A percentile compares a stretch with the other conserved stretches of the same genome.
phyloP scores from a whole-genome alignment of 2,797 vertebrate species.

The Hoplostethus atlanticus region DNA sequence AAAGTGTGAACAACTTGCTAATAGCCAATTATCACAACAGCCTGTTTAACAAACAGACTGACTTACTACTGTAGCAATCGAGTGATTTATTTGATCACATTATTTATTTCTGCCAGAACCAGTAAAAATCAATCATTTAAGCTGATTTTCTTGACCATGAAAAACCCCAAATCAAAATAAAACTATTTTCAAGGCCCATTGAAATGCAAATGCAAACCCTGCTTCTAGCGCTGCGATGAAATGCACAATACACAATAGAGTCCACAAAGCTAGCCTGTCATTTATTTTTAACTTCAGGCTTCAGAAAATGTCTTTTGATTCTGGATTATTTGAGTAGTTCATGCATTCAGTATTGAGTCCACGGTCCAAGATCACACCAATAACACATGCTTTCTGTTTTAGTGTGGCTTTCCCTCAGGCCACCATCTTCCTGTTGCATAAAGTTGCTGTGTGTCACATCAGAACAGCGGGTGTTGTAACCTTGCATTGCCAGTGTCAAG shows the following conservation, averaged over 20 bases:
- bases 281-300: too few relatives aligned
- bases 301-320: too few relatives aligned
- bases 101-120: too few relatives aligned
- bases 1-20: conserved; percentile 14
- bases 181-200: background rate
- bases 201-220: background rate
- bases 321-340: too few relatives aligned
- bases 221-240: background rate
- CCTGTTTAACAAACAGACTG: background rate
- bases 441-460: background rate
- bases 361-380: too few relatives aligned
- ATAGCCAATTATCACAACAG: conserved; percentile 20
- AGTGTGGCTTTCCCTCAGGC: background rate
- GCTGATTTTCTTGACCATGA: too few relatives aligned
- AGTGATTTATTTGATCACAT: too few relatives aligned
- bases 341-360: too few relatives aligned
- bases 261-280: too few relatives aligned
- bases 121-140: too few relatives aligned
- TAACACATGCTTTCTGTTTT: background rate
- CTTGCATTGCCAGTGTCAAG: conserved; percentile 6
- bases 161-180: background rate
- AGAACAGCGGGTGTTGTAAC: background rate
- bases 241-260: background rate
- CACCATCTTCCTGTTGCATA: background rate
- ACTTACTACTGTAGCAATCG: too few relatives aligned